These are phyloP conservation scores for Pyrocoelia pectoralis DNA, from an alignment of 2,888 invertebrate species.

Conservation along the genomic window DNA sequence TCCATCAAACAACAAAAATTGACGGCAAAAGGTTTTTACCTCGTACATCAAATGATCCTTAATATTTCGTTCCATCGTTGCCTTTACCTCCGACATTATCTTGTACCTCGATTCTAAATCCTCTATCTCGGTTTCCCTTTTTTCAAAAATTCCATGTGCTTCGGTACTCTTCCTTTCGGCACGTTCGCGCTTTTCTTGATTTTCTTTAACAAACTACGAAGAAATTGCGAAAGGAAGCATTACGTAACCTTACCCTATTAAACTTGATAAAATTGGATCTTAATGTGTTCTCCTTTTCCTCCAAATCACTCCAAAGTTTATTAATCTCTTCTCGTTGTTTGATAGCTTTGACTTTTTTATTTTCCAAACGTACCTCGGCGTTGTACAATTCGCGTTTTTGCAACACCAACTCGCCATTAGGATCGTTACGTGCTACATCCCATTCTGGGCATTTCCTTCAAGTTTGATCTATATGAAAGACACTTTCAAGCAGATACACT, in stretches of 20 bases:
- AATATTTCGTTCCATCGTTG: conserved; percentile 67
- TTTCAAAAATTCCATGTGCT: conserved; percentile 22
- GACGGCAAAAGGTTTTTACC: conserved; percentile 49
- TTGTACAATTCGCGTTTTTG: conserved; percentile 64
- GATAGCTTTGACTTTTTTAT: conserved; percentile 60
- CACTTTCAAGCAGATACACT: too few relatives aligned
- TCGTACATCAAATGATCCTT: conserved; percentile 67
- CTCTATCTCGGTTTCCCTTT: conserved; percentile 63
- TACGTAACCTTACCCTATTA: conserved; percentile 60
- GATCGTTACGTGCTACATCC: conserved; percentile 66
- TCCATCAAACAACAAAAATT: not conserved
- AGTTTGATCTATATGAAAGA: too few relatives aligned
- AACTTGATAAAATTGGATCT: conserved; percentile 69
- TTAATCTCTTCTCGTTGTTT: conserved; percentile 61
- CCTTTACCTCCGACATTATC: conserved; percentile 62
- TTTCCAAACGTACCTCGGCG: conserved; percentile 61
- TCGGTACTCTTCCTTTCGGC: conserved; percentile 64
- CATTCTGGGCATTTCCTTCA: conserved; percentile 69
- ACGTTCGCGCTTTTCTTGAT: conserved; percentile 70
- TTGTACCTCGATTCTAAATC: conserved; percentile 61
- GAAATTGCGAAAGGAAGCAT: conserved; percentile 2
- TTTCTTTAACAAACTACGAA: conserved; percentile 68
- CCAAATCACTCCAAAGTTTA: conserved; percentile 65
- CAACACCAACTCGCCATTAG: conserved; percentile 65
- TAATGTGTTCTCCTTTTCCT: conserved; percentile 63